Evolutionary conservation across 1,140 invertebrate genomes (phyloP).

Genomic region (Temnothorax curvispinosus): DNA sequence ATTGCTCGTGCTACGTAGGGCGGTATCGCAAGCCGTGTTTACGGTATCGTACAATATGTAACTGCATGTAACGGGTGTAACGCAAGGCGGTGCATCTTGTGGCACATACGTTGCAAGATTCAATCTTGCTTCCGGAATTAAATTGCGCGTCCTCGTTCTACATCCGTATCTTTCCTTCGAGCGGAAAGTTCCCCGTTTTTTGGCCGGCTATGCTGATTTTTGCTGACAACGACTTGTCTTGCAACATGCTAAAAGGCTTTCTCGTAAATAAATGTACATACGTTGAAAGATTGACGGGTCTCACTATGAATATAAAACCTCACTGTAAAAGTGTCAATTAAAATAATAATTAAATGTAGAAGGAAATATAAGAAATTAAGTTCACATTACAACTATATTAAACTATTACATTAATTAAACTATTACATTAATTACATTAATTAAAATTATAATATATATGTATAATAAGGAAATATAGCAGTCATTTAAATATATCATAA

Average conservation of each 20-base stretch:
- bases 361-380: neutral
- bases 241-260: slow-evolving; percentile 13
- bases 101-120: slow-evolving; percentile 49
- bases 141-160: slow-evolving; percentile 47
- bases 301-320: neutral
- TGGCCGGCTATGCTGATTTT: neutral
- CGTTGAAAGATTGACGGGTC: neutral
- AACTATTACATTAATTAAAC: neutral
- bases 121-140: slow-evolving; percentile 58
- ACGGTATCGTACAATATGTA: slow-evolving; percentile 49
- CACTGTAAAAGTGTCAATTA: neutral
- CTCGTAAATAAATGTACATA: neutral
- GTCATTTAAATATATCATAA: neutral
- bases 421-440: neutral
- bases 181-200: neutral
- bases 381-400: neutral
- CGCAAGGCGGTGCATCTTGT: slow-evolving; percentile 24
- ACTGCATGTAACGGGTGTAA: slow-evolving; percentile 44
- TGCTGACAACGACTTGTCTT: slow-evolving; percentile 6
- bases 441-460: neutral
- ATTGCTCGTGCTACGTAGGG: slow-evolving; percentile 36
- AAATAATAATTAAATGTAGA: slow-evolving; percentile 3
- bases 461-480: neutral
- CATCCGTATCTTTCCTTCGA: slow-evolving; percentile 16
- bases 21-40: slow-evolving; percentile 37